These are phyloP conservation scores for Hippopotamus amphibius DNA, from an alignment of 2,113 vertebrate genomes.

Conservation along the genomic window DNA sequence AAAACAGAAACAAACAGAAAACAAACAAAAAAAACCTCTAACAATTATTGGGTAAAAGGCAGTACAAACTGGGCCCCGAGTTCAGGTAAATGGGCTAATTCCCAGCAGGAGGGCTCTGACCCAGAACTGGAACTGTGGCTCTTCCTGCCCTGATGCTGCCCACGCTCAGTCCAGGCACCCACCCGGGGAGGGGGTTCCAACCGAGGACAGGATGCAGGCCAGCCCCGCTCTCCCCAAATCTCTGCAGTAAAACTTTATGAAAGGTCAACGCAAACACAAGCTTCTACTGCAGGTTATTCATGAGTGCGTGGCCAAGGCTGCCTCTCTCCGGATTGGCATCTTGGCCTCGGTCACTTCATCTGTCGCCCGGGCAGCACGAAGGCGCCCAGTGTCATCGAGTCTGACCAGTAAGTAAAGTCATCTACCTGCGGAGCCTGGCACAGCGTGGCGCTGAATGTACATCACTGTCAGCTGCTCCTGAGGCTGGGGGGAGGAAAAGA, in stretches of 20 bases:
- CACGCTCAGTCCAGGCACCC: background rate
- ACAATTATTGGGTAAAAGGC: background rate
- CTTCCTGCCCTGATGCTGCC: rapidly evolving
- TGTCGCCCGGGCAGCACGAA: background rate
- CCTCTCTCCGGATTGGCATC: background rate
- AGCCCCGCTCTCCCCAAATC: background rate
- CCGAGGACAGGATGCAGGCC: background rate
- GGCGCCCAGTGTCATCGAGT: background rate
- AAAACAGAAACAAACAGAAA: too few relatives aligned
- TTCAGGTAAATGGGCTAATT: background rate
- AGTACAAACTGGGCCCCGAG: background rate
- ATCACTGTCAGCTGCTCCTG: rapidly evolving
- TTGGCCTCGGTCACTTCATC: background rate
- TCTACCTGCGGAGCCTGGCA: rapidly evolving
- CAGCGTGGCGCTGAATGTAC: rapidly evolving
- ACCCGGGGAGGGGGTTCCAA: rapidly evolving
- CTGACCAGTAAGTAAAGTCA: background rate
- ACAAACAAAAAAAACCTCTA: too few relatives aligned
- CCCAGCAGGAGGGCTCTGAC: background rate
- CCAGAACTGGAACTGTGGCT: background rate
- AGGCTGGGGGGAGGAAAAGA: background rate
- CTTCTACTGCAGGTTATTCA: background rate
- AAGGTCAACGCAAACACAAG: background rate
- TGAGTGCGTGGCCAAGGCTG: too few relatives aligned
- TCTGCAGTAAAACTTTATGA: too few relatives aligned